Conservation (phyloP, 2,797 vertebrate genomes). For the Gadopsis bispinosus region DNA sequence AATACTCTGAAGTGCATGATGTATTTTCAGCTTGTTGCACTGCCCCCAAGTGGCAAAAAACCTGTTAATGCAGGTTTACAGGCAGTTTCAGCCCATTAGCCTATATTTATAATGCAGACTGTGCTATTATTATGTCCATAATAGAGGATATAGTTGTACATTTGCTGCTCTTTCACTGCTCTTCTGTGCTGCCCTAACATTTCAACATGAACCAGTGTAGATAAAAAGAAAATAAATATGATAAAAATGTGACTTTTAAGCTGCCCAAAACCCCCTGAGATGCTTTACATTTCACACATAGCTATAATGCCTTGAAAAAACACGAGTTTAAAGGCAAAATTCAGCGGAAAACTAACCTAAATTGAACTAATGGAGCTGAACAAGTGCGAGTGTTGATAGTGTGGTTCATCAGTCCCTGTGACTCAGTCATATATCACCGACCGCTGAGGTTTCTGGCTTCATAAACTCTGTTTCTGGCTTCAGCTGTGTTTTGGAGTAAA, state of each 20-base stretch:
- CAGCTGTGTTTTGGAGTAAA: slow-evolving; percentile 23
- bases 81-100: too few species aligned
- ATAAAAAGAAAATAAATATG: background rate
- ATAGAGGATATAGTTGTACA: too few species aligned
- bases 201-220: background rate
- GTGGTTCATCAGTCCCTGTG: slow-evolving; percentile 36
- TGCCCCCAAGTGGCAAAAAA: too few species aligned
- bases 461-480: slow-evolving; percentile 31
- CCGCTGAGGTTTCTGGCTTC: slow-evolving; percentile 41
- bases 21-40: too few species aligned
- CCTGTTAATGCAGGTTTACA: background rate
- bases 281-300: background rate
- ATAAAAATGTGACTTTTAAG: background rate
- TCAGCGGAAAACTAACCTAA: background rate
- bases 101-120: too few species aligned
- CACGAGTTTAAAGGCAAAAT: background rate
- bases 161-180: too few species aligned
- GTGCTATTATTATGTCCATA: too few species aligned
- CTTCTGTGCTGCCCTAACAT: background rate
- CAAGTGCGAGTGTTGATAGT: slow-evolving; percentile 29
- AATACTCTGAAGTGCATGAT: too few species aligned
- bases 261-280: background rate
- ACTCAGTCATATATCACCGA: slow-evolving; percentile 46
- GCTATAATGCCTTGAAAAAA: background rate
- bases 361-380: background rate